Base-by-base conservation (phyloP, 2,797 vertebrate genomes). In the Sebastiscus tertius region DNA sequence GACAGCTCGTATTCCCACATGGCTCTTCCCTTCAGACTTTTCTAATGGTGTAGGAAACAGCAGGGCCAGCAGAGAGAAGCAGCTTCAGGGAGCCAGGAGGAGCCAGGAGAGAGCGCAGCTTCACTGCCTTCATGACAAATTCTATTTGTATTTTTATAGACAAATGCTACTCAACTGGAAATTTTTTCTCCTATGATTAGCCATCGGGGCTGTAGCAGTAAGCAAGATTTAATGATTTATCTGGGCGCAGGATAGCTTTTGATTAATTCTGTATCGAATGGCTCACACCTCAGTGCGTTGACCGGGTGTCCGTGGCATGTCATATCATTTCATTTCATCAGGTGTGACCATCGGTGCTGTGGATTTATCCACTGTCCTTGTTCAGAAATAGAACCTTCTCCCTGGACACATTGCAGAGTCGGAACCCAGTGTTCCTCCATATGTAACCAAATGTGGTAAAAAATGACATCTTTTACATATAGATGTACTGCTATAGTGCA, bases 141-240 rank as follows among this genome's bases (percentile, higher is more conserved):
- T 87, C 87, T 86, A 73, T 84, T 86, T 88, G 82, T 93, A 84
- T 90, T 93, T 92, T 91, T 92, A 93, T 86, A 93, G 93, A 93
- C 77, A 93, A 93, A 89, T 75, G 87, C 77, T 87, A 72, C 87
- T 92, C 87, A 83, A 84, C 83, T 91, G 90, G 84, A 93, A 93
- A 93, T 87, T 81, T 64, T 0, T 76, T 81, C 82, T 87, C 70
- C 79, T 81, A 75, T 87, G 87, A 92, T 92, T 93, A 90, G 91
- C 92, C 89, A 85, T 55, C 72, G 89, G 89, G 89, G 62, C 63
- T 86, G 77, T 79, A 88, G 84, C 80, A 86, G 86, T 91, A 87
- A 91, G 91, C 85, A 86, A 85, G 79, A 87, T 92, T 90, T 94
- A 94, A 90, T 89, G 93, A 95, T 95, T 93, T 92, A 88, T 93